These are phyloP conservation scores for Chiroxiphia lanceolata DNA, from an alignment of 2,797 vertebrate species.

Conservation along the genomic window DNA sequence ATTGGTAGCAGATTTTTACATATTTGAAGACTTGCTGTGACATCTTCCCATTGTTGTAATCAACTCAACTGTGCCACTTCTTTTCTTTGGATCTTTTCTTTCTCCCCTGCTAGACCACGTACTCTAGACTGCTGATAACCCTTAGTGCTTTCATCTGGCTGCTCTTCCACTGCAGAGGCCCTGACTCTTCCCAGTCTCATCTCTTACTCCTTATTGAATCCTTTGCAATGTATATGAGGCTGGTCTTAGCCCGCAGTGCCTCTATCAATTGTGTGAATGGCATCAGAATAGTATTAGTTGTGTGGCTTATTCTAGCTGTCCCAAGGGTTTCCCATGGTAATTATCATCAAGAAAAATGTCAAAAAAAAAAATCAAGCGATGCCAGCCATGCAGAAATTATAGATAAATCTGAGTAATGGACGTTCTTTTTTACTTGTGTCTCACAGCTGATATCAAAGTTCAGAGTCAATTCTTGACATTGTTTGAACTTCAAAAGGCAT, in stretches of 20 bases:
- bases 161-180: not conserved
- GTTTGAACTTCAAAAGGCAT: conserved; percentile 5
- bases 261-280: not conserved
- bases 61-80: not conserved
- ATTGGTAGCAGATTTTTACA: not conserved
- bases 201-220: not conserved
- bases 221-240: not conserved
- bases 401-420: not conserved
- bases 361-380: not conserved
- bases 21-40: not conserved
- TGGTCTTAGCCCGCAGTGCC: not conserved
- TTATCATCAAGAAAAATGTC: not conserved
- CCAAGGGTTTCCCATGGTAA: not conserved
- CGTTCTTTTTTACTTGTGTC: not conserved
- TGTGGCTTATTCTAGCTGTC: not conserved
- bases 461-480: not conserved
- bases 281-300: not conserved
- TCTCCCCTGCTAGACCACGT: not conserved
- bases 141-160: not conserved
- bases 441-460: not conserved
- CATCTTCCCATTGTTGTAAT: not conserved
- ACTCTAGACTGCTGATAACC: not conserved
- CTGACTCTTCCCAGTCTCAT: not conserved
- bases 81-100: not conserved
- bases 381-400: not conserved